Conservation (phyloP, 2,113 vertebrate species). For the Candoia aspera region DNA sequence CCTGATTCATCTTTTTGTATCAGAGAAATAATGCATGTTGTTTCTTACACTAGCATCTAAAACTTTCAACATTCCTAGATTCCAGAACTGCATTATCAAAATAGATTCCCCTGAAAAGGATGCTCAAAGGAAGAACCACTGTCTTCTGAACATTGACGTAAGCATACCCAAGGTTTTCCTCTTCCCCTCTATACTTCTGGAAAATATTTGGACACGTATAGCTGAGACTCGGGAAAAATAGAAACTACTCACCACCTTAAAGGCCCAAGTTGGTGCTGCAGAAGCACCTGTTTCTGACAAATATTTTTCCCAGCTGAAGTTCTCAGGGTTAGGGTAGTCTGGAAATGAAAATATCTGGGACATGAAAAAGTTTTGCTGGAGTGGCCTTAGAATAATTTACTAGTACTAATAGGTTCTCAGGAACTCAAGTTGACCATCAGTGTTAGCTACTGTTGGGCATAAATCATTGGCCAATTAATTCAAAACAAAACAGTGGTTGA, state of each 20-base stretch:
- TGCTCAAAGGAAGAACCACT: not conserved
- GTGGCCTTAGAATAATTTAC: not conserved
- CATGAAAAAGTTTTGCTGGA: slow-evolving; percentile 36
- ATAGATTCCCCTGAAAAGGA: not conserved
- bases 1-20: not conserved
- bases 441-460: not conserved
- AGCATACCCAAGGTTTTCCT: not conserved
- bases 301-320: slow-evolving; percentile 93
- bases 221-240: not conserved
- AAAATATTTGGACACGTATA: not conserved
- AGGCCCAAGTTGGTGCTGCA: slow-evolving; percentile 87
- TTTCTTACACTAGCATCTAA: not conserved
- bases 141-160: not conserved
- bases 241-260: slow-evolving; percentile 84
- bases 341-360: slow-evolving; percentile 12
- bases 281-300: slow-evolving; percentile 89
- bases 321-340: slow-evolving; percentile 93
- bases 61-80: not conserved
- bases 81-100: not conserved
- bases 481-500: not conserved
- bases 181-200: not conserved
- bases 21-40: not conserved
- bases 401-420: not conserved
- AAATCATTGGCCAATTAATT: not conserved
- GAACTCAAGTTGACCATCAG: not conserved